Percentiles rank a stretch among this genome's conserved stretches.
phyloP scores from a whole-genome alignment of 2,113 vertebrate genomes.

The Excalfactoria chinensis region DNA sequence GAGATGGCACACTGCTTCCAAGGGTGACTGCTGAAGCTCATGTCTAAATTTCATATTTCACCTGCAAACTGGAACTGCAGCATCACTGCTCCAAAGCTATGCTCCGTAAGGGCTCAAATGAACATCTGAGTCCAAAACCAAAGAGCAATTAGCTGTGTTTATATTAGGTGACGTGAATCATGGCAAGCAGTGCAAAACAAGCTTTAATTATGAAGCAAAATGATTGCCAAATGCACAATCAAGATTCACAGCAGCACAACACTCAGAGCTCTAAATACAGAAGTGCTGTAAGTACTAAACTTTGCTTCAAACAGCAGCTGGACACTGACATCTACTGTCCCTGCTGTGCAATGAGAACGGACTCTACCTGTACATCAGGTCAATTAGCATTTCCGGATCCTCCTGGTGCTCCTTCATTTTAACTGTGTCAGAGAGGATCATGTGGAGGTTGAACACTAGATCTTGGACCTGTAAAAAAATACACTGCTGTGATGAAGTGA shows the following conservation, averaged over 20 bases:
- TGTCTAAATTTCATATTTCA: not conserved
- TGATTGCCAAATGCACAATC: not conserved
- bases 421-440: constrained; percentile 98
- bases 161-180: not conserved
- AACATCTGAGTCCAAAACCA: not conserved
- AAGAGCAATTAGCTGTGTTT: not conserved
- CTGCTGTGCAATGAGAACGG: not conserved
- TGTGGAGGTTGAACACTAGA: constrained; percentile 97
- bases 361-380: constrained; percentile 96
- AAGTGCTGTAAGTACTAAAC: not conserved
- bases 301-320: not conserved
- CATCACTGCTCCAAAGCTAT: not conserved
- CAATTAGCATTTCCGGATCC: constrained; percentile 98
- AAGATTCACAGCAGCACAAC: not conserved
- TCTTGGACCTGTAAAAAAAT: constrained; percentile 88
- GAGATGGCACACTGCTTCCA: not conserved
- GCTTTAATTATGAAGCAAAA: not conserved
- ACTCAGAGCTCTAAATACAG: not conserved
- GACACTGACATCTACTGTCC: constrained; percentile 11
- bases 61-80: not conserved
- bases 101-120: not conserved
- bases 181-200: not conserved
- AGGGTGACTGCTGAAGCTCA: not conserved
- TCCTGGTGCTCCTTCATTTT: constrained; percentile 99
- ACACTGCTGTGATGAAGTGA: not conserved